Percentiles rank a stretch among this genome's conserved stretches.
These are phyloP conservation scores for Apeltes quadracus DNA, from an alignment of 2,113 vertebrate genomes.

Conservation along the genomic window DNA sequence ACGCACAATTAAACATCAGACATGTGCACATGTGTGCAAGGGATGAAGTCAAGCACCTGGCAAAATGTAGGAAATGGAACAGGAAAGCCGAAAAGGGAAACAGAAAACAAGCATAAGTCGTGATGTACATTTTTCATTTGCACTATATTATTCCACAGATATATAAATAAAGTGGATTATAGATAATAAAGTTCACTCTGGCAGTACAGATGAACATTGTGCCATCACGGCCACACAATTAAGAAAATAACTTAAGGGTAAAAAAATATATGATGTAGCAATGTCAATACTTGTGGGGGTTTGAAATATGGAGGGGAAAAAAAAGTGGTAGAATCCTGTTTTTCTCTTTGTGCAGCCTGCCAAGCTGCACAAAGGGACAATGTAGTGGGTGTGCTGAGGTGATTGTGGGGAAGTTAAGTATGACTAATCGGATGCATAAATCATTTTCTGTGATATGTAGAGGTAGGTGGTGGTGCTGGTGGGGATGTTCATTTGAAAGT, in stretches of 20 bases:
- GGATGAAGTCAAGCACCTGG: slow-evolving; percentile 29
- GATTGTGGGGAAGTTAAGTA: slow-evolving; percentile 2
- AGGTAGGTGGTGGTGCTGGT: neutral
- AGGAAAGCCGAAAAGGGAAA: neutral
- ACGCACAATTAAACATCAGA: slow-evolving; percentile 32
- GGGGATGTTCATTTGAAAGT: slow-evolving; percentile 1
- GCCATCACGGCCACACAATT: neutral
- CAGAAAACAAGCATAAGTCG: too few species aligned
- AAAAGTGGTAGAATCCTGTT: neutral
- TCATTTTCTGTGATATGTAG: slow-evolving; percentile 18
- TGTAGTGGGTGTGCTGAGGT: slow-evolving; percentile 20
- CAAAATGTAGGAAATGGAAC: neutral
- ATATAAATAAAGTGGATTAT: neutral
- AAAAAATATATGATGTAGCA: neutral
- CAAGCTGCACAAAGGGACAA: neutral
- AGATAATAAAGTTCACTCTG: neutral
- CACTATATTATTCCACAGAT: neutral
- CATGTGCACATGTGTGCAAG: slow-evolving; percentile 11
- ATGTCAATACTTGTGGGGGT: neutral
- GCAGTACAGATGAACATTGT: neutral
- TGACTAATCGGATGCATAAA: slow-evolving; percentile 17
- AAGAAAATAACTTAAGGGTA: neutral
- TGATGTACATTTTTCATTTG: neutral
- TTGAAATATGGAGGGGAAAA: neutral
- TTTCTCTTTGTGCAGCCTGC: slow-evolving; percentile 6